Conservation (phyloP, 2,113 vertebrate genomes). For the Apodemus speciosus region DNA sequence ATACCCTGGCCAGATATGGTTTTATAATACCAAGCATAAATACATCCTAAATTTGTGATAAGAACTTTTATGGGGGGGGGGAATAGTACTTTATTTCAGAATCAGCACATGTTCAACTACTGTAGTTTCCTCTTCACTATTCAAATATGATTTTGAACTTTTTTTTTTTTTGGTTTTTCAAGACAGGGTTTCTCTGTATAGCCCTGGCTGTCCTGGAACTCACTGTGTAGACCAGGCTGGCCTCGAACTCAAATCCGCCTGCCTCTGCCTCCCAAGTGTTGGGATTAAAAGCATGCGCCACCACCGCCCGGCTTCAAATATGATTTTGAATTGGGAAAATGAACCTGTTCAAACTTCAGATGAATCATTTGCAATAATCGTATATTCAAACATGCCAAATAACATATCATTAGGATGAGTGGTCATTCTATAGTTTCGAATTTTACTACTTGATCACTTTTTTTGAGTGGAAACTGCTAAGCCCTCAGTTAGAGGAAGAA, state of each 20-base stretch:
- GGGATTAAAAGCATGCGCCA: too few species aligned
- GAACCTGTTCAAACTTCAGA: constrained; percentile 57
- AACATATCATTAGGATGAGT: constrained; percentile 54
- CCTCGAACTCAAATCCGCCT: too few species aligned
- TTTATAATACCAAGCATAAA: constrained; percentile 39
- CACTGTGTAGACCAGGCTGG: too few species aligned
- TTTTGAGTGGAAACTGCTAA: constrained; percentile 21
- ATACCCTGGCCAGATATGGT: neutral
- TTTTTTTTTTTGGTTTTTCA: too few species aligned
- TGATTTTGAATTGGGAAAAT: constrained; percentile 66
- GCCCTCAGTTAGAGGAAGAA: neutral
- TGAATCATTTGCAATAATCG: constrained; percentile 55
- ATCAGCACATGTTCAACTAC: neutral
- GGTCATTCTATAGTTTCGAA: constrained; percentile 37
- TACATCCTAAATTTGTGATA: constrained; percentile 14
- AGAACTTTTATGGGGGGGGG: neutral
- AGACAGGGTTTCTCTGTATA: too few species aligned
- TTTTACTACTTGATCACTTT: constrained; percentile 53
- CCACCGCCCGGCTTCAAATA: too few species aligned
- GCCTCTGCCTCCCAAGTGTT: too few species aligned
- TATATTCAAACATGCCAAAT: constrained; percentile 62
- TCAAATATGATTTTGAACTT: constrained; percentile 55
- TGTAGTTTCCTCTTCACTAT: constrained; percentile 7
- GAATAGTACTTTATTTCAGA: constrained; percentile 32
- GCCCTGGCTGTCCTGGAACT: too few species aligned